A percentile compares a stretch with the other conserved stretches of the same genome.
Evolutionary conservation across 1,140 invertebrate genomes (phyloP).

Genomic region (Rhagoletis pomonella): DNA sequence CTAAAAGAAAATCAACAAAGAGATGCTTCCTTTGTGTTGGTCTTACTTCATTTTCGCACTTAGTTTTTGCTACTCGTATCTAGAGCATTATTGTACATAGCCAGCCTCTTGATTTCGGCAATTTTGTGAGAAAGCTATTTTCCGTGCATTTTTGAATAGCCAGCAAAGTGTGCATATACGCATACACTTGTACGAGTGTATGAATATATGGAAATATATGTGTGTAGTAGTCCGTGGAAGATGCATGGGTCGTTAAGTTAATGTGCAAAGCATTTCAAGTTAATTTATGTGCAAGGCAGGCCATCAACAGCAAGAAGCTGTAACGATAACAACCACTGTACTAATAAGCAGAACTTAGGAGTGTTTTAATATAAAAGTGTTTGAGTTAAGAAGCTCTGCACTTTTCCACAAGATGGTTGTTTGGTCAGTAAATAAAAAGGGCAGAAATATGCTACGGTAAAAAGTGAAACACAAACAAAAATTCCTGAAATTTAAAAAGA

Average conservation of each 20-base stretch:
- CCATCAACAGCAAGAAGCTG: not conserved
- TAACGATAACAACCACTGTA: not conserved
- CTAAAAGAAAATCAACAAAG: too few relatives aligned
- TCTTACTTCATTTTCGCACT: too few relatives aligned
- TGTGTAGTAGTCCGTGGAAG: not conserved
- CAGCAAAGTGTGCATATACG: too few relatives aligned
- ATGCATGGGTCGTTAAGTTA: slow-evolving; percentile 50
- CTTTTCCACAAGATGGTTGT: not conserved
- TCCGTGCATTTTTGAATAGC: not conserved
- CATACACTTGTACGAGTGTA: too few relatives aligned
- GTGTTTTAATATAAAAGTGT: not conserved
- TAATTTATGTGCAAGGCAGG: slow-evolving; percentile 46
- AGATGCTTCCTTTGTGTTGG: too few relatives aligned
- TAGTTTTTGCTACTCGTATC: too few relatives aligned
- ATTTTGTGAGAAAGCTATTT: not conserved
- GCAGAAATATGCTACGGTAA: not conserved
- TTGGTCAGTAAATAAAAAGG: slow-evolving; percentile 2
- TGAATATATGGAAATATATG: too few relatives aligned
- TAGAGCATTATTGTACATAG: too few relatives aligned
- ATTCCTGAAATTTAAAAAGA: not conserved
- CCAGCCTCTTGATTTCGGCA: not conserved
- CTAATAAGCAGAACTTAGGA: not conserved
- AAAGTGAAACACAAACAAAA: slow-evolving; percentile 12
- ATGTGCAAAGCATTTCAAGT: slow-evolving; percentile 32
- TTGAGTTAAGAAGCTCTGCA: not conserved